Percentiles rank a stretch among this genome's conserved stretches.
These are phyloP conservation scores for Buceros bicornis DNA, from an alignment of 2,797 vertebrate species.

Conservation along the genomic window DNA sequence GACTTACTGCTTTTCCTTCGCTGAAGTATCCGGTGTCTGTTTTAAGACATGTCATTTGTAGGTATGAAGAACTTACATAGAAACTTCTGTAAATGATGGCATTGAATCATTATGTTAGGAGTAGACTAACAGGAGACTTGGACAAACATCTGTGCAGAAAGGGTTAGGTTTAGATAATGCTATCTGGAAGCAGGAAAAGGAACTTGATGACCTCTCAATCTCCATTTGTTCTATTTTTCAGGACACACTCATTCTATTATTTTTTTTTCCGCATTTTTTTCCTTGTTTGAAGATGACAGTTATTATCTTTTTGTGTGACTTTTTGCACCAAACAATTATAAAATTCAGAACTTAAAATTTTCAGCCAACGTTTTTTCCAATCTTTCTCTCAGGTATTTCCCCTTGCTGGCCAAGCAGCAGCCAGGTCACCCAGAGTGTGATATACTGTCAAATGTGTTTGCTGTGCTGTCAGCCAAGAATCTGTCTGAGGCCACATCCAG, in stretches of 20 bases:
- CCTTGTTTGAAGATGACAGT: neutral
- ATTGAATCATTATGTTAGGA: neutral
- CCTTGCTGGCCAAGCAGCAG: conserved; percentile 91
- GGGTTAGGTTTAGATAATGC: neutral
- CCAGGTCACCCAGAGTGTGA: conserved; percentile 86
- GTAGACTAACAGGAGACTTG: neutral
- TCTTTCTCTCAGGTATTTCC: conserved; percentile 86
- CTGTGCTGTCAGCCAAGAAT: conserved; percentile 90
- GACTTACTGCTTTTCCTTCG: neutral
- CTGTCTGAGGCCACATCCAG: conserved; percentile 82
- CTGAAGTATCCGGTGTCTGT: neutral
- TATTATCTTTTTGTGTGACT: neutral
- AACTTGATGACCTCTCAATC: neutral
- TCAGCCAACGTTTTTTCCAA: neutral
- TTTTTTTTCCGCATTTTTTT: neutral
- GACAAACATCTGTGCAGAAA: neutral
- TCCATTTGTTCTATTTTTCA: neutral
- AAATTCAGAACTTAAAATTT: neutral
- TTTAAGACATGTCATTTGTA: neutral
- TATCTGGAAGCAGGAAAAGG: neutral
- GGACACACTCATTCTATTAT: neutral
- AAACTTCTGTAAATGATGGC: neutral
- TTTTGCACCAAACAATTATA: neutral
- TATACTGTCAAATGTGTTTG: conserved; percentile 90
- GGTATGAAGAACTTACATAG: neutral